A percentile compares a stretch with the other conserved stretches of the same genome.
phyloP scores from a whole-genome alignment of 1,140 invertebrate genomes.

The Caligus rogercresseyi region DNA sequence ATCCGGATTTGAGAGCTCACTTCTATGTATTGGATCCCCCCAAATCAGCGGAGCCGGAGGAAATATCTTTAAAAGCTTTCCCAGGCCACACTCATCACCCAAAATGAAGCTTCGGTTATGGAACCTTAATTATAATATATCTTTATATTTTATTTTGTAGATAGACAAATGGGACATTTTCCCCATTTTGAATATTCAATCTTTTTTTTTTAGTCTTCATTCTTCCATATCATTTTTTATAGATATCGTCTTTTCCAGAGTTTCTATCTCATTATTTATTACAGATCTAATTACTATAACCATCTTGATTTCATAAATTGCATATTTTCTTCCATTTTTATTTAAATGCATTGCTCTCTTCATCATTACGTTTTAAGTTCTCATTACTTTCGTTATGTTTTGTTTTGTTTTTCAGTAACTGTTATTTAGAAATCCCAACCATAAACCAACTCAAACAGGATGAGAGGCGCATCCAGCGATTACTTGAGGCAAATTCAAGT shows the following conservation, averaged over 20 bases:
- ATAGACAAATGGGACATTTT: neutral
- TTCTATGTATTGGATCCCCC: conserved; percentile 18
- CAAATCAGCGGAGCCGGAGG: conserved; percentile 1
- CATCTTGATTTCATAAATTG: too few species aligned
- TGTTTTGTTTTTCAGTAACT: neutral
- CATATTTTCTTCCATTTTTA: neutral
- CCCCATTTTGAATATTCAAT: too few species aligned
- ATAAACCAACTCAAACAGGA: neutral
- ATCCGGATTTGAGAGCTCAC: conserved; percentile 16
- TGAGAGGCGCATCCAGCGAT: neutral
- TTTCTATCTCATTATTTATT: too few species aligned
- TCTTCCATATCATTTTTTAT: too few species aligned
- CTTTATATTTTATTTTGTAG: neutral
- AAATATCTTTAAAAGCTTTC: conserved; percentile 17
- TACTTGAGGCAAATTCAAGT: neutral
- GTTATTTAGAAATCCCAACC: neutral
- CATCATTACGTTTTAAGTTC: too few species aligned
- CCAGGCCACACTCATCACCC: conserved; percentile 52
- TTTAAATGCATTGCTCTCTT: neutral
- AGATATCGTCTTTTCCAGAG: too few species aligned
- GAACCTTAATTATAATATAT: neutral
- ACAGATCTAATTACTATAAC: too few species aligned
- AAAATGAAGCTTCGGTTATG: conserved; percentile 72
- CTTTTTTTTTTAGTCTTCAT: too few species aligned
- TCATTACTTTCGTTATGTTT: too few species aligned